These are phyloP conservation scores for Dasypolia templi DNA, from an alignment of 2,888 invertebrate species.

Conservation along the genomic window DNA sequence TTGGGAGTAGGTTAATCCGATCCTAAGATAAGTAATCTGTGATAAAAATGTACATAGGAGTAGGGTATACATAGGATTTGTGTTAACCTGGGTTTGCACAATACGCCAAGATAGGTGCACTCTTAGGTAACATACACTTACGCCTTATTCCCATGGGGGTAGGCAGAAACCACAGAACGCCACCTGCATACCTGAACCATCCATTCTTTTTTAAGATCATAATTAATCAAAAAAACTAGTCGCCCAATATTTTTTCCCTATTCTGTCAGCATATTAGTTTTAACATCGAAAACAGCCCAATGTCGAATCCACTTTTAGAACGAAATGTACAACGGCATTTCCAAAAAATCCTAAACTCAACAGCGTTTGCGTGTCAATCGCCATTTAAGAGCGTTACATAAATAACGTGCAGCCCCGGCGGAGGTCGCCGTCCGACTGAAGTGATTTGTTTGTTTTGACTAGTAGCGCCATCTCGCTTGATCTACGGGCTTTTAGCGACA, in stretches of 20 bases:
- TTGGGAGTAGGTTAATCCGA: conserved; percentile 18
- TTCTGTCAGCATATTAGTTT: background rate
- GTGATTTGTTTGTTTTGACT: conserved; percentile 82
- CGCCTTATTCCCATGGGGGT: no score
- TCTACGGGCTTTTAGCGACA: conserved; percentile 74
- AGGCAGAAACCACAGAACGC: background rate
- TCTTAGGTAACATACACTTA: no score
- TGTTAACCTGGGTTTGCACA: no score
- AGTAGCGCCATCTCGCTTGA: conserved; percentile 80
- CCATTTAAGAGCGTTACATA: conserved; percentile 64
- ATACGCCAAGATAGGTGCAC: background rate
- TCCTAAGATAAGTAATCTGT: background rate
- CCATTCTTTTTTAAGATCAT: background rate
- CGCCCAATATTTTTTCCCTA: background rate
- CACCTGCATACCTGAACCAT: background rate
- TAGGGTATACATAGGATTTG: background rate
- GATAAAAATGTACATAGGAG: background rate
- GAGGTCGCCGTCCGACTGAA: conserved; percentile 72
- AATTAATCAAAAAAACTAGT: background rate
- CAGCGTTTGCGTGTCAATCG: conserved; percentile 69
- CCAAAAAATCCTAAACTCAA: conserved; percentile 48
- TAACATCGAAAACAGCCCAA: background rate
- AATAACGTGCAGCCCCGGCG: conserved; percentile 69
- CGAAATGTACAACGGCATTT: conserved; percentile 15
- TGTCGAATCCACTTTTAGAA: conserved; percentile 26